phyloP scores from a whole-genome alignment of 2,888 invertebrate genomes.

The Rugalucina vietnamica region DNA sequence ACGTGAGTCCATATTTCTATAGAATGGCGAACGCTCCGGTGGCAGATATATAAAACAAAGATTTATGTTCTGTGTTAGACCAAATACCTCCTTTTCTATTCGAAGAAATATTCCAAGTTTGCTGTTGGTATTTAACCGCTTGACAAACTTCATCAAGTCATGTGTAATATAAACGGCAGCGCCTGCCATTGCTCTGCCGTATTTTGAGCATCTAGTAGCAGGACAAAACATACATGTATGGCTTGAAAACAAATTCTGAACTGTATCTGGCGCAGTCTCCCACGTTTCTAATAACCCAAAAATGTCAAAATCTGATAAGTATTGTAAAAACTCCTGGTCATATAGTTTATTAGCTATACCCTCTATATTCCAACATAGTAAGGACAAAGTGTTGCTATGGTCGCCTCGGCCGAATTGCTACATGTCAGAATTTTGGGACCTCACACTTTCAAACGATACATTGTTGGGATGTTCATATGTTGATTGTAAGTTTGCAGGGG shows the following conservation, averaged over 20 bases:
- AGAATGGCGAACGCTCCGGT: neutral
- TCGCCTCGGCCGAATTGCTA: too few relatives aligned
- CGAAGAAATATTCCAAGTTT: neutral
- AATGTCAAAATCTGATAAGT: too few relatives aligned
- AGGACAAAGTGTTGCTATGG: too few relatives aligned
- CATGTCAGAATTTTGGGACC: too few relatives aligned
- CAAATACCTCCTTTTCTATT: neutral
- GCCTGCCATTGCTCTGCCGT: neutral
- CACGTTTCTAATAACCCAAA: neutral
- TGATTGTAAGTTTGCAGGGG: too few relatives aligned
- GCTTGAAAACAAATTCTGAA: neutral
- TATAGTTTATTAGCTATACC: too few relatives aligned
- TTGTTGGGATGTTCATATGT: too few relatives aligned
- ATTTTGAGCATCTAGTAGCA: neutral
- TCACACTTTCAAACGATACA: too few relatives aligned
- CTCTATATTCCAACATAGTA: too few relatives aligned
- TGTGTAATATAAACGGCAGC: neutral
- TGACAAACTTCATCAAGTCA: neutral
- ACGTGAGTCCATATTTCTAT: neutral
- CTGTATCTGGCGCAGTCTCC: neutral
- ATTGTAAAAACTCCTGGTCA: too few relatives aligned
- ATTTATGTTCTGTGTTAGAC: neutral
- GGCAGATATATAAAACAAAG: neutral
- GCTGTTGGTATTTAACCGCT: neutral
- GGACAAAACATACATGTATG: neutral